Evolutionary conservation across 2,113 vertebrate species (phyloP).

Genomic region (Gadus chalcogrammus): DNA sequence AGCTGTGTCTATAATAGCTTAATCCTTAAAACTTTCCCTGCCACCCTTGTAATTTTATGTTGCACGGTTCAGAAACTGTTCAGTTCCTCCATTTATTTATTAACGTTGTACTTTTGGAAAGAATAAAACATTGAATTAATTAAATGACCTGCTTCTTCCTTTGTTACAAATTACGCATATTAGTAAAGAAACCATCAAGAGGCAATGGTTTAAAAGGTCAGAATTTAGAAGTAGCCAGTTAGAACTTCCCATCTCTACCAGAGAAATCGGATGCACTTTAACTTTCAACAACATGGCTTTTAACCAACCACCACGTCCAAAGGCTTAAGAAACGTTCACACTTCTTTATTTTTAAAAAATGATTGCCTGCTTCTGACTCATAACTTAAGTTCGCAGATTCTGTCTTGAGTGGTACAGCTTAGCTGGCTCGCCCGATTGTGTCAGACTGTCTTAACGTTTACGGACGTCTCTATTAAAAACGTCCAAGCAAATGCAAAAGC

Average conservation of each 20-base stretch:
- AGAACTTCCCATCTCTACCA: constrained; percentile 6
- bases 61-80: constrained; percentile 67
- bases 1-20: constrained; percentile 56
- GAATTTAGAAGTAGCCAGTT: no score
- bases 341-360: background rate
- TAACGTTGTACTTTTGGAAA: constrained; percentile 76
- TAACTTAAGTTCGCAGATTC: background rate
- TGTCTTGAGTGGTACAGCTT: no score
- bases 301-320: background rate
- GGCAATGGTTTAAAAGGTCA: no score
- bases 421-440: no score
- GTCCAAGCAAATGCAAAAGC: background rate
- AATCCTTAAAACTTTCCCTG: constrained; percentile 58
- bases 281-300: no score
- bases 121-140: constrained; percentile 87
- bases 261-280: background rate
- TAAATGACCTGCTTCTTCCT: constrained; percentile 77
- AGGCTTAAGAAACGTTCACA: background rate
- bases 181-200: no score
- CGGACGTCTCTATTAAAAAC: background rate
- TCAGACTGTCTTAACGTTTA: no score
- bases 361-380: background rate
- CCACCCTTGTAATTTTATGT: constrained; percentile 74
- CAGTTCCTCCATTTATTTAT: constrained; percentile 84
- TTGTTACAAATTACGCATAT: constrained; percentile 61